These are phyloP conservation scores for Furnarius figulus DNA, from an alignment of 2,113 vertebrate species.

Conservation along the genomic window DNA sequence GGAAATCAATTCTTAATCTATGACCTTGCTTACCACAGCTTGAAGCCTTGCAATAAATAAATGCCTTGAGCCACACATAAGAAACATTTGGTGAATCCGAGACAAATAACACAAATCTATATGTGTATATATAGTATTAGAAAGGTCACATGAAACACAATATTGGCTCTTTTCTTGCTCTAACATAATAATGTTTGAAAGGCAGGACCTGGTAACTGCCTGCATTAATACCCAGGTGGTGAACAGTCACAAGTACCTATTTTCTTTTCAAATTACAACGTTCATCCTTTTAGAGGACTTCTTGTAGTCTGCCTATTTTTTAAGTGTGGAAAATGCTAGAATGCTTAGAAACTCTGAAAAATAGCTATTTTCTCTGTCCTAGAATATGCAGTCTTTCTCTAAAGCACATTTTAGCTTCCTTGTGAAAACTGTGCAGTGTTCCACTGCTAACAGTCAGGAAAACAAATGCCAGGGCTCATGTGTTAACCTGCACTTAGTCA, in stretches of 20 bases:
- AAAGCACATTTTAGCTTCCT: background rate
- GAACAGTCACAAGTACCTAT: background rate
- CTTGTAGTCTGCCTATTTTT: background rate
- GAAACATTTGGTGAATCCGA: constrained; percentile 33
- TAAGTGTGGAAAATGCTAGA: background rate
- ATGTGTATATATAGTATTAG: background rate
- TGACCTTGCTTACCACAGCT: constrained; percentile 52
- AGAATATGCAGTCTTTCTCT: background rate
- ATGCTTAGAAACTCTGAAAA: background rate
- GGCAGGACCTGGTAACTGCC: constrained; percentile 25
- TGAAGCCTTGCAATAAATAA: constrained; percentile 54
- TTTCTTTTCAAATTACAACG: constrained; percentile 1
- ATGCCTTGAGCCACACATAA: constrained; percentile 41
- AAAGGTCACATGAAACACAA: constrained; percentile 54
- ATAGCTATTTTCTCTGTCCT: background rate
- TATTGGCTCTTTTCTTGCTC: constrained; percentile 26
- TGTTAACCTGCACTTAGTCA: background rate
- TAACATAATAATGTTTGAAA: constrained; percentile 40
- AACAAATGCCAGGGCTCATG: background rate
- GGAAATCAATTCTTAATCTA: constrained; percentile 60
- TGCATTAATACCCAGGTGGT: constrained; percentile 31
- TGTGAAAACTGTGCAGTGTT: background rate
- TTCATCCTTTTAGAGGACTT: background rate
- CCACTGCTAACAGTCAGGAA: background rate
- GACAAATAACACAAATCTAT: constrained; percentile 37